A percentile compares a stretch with the other conserved stretches of the same genome.
These are phyloP conservation scores for Eupithecia abbreviata DNA, from an alignment of 2,888 invertebrate genomes.

Conservation along the genomic window DNA sequence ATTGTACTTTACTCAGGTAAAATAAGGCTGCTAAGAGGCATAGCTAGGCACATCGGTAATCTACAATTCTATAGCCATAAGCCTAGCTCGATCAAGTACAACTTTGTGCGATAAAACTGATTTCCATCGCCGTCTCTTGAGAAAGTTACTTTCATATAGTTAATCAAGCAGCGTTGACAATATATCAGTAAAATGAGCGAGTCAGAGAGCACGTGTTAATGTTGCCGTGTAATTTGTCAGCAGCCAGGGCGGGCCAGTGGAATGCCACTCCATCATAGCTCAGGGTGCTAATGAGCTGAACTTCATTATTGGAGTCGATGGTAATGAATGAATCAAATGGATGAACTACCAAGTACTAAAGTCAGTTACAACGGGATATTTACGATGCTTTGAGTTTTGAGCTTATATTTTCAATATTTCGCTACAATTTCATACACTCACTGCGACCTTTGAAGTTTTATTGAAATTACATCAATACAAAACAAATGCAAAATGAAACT, in stretches of 20 bases:
- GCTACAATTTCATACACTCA: too few relatives aligned
- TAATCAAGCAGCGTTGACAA: background rate
- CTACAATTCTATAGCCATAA: background rate
- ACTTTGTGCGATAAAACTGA: background rate
- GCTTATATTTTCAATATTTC: too few relatives aligned
- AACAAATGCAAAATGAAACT: too few relatives aligned
- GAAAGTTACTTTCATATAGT: background rate
- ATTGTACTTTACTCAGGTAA: too few relatives aligned
- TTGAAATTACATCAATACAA: too few relatives aligned
- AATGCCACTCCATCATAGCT: constrained; percentile 18
- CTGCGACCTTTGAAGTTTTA: too few relatives aligned
- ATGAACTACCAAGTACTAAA: background rate
- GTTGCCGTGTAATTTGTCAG: constrained; percentile 28
- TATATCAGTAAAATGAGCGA: background rate
- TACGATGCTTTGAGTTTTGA: too few relatives aligned
- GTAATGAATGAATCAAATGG: background rate
- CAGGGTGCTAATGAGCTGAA: constrained; percentile 24
- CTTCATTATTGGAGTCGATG: background rate
- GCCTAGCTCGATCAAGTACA: background rate
- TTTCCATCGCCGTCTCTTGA: background rate
- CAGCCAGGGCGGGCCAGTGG: constrained; percentile 16
- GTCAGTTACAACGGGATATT: too few relatives aligned
- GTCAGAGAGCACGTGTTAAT: constrained; percentile 24
- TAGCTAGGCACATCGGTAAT: background rate
- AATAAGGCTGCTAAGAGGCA: background rate